A percentile compares a stretch with the other conserved stretches of the same genome.
These are phyloP conservation scores for Atta cephalotes DNA, from an alignment of 1,140 invertebrate species.

Conservation along the genomic window DNA sequence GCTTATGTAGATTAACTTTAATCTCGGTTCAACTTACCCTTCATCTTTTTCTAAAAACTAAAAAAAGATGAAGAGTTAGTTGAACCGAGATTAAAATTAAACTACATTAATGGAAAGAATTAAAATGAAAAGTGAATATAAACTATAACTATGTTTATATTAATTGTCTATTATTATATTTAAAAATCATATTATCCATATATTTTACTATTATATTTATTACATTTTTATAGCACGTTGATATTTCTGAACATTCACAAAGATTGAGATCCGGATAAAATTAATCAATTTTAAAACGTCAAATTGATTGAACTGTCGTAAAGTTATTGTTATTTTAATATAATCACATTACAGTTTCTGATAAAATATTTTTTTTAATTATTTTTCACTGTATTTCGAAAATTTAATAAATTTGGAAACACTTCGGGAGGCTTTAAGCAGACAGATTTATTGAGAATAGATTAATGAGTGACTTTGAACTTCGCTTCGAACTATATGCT, in stretches of 20 bases:
- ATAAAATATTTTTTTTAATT: background rate
- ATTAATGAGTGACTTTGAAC: background rate
- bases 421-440: too few relatives aligned
- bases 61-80: too few relatives aligned
- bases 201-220: background rate
- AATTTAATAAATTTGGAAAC: background rate
- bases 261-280: too few relatives aligned
- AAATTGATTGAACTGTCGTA: background rate
- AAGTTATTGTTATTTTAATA: background rate
- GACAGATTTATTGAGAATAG: background rate
- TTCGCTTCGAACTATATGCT: background rate
- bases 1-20: background rate
- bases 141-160: background rate
- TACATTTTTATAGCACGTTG: background rate
- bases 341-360: background rate
- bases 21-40: too few relatives aligned
- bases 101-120: too few relatives aligned
- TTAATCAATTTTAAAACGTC: background rate
- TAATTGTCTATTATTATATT: background rate
- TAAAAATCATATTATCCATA: background rate
- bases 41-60: too few relatives aligned
- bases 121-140: background rate
- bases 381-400: background rate
- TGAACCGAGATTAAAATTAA: too few relatives aligned
- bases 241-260: background rate